phyloP scores from a whole-genome alignment of 2,797 vertebrate species.

The Neopelma chrysocephalum region DNA sequence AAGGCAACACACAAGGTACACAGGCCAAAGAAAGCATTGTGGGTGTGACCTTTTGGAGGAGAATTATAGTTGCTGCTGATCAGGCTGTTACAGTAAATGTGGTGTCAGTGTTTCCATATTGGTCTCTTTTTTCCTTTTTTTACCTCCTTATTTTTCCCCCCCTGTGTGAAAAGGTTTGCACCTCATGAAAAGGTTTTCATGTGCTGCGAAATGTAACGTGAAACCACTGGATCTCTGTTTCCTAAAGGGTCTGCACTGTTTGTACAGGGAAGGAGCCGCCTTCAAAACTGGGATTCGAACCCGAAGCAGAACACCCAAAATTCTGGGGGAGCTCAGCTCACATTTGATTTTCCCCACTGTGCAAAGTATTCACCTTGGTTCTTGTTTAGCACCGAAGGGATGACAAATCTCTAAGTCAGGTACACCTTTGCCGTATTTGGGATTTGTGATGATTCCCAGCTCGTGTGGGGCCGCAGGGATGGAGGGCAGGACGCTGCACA shows the following conservation, averaged over 20 bases:
- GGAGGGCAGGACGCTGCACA: background rate
- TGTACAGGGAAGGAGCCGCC: background rate
- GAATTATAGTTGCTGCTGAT: conserved; percentile 55
- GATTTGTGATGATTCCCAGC: background rate
- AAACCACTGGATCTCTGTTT: background rate
- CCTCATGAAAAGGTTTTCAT: background rate
- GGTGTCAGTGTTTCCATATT: conserved; percentile 58
- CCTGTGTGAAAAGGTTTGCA: background rate
- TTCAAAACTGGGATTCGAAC: background rate
- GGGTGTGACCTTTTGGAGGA: conserved; percentile 37
- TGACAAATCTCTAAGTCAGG: background rate
- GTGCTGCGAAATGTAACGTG: background rate
- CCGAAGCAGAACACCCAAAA: background rate
- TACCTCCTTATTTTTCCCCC: accelerated
- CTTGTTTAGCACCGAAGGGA: background rate
- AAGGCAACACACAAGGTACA: background rate
- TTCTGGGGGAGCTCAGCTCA: background rate
- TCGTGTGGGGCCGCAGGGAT: accelerated
- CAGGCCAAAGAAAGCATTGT: conserved; percentile 64
- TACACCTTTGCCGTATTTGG: background rate
- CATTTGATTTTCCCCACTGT: accelerated
- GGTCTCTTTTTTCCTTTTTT: accelerated
- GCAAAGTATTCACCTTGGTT: background rate
- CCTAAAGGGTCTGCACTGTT: background rate
- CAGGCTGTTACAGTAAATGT: conserved; percentile 48